These are phyloP conservation scores for Drosophila sucinea DNA, from an alignment of 1,140 invertebrate species.

Conservation along the genomic window DNA sequence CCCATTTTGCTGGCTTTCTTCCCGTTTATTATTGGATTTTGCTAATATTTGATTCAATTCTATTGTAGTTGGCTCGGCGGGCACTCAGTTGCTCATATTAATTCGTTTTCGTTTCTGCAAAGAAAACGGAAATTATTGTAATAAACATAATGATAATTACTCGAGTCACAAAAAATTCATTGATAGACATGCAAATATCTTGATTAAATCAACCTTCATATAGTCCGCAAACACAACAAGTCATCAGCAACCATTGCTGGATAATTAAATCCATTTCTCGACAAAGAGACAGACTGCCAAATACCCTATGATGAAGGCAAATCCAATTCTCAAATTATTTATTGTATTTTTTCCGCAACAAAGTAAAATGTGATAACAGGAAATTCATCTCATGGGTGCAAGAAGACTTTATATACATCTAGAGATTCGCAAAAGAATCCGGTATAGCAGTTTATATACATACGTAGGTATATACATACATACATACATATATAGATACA, in stretches of 20 bases:
- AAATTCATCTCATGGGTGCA: no score
- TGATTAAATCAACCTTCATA: slow-evolving; percentile 13
- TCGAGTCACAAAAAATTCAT: neutral
- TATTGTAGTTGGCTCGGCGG: slow-evolving; percentile 16
- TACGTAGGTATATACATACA: neutral
- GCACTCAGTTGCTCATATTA: slow-evolving; percentile 44
- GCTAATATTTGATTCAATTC: slow-evolving; percentile 20
- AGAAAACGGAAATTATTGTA: slow-evolving; percentile 13
- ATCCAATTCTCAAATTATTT: neutral
- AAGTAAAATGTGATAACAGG: no score
- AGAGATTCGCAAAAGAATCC: no score
- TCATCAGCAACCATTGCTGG: neutral
- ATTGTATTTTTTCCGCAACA: neutral
- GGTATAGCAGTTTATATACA: no score
- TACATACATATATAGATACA: slow-evolving; percentile 10
- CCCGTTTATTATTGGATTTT: slow-evolving; percentile 30
- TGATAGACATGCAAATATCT: slow-evolving; percentile 16
- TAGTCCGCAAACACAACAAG: neutral
- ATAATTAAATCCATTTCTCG: neutral
- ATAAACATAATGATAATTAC: slow-evolving; percentile 14
- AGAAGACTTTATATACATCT: no score
- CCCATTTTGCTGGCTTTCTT: slow-evolving; percentile 62
- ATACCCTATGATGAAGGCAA: neutral
- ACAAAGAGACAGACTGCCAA: neutral
- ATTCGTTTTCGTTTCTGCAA: slow-evolving; percentile 44